Conservation (phyloP, 2,113 vertebrate genomes). For the Desmodus rotundus region DNA sequence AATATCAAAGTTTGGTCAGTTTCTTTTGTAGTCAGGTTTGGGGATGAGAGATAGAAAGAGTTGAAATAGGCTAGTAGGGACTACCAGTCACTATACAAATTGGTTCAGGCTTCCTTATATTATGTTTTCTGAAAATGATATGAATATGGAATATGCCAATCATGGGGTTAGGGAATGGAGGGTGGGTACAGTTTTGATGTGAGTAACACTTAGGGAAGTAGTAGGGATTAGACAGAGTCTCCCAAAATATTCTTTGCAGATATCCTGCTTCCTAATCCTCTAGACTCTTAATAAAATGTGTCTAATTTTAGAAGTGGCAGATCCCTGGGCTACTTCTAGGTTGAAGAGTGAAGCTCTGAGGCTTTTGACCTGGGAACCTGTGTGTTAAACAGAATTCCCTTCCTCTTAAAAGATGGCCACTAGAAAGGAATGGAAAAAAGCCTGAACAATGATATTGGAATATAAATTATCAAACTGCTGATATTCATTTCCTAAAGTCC, state of each 20-base stretch:
- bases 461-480: background rate
- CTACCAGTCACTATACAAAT: background rate
- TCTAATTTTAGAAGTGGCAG: background rate
- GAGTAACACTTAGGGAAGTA: background rate
- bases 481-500: slow-evolving; percentile 21
- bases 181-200: background rate
- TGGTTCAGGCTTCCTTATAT: background rate
- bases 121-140: background rate
- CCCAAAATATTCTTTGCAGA: background rate
- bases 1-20: background rate
- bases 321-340: background rate
- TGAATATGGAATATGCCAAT: background rate
- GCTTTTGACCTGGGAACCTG: background rate
- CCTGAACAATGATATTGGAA: background rate
- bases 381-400: background rate
- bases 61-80: background rate
- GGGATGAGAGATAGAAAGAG: background rate
- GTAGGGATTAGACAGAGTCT: background rate
- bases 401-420: background rate
- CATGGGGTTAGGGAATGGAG: background rate
- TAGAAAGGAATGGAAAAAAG: background rate
- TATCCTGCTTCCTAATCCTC: background rate
- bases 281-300: too few relatives aligned
- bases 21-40: background rate
- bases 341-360: background rate